A percentile compares a stretch with the other conserved stretches of the same genome.
These are phyloP conservation scores for Altica lythri DNA, from an alignment of 2,888 invertebrate genomes.

Conservation along the genomic window DNA sequence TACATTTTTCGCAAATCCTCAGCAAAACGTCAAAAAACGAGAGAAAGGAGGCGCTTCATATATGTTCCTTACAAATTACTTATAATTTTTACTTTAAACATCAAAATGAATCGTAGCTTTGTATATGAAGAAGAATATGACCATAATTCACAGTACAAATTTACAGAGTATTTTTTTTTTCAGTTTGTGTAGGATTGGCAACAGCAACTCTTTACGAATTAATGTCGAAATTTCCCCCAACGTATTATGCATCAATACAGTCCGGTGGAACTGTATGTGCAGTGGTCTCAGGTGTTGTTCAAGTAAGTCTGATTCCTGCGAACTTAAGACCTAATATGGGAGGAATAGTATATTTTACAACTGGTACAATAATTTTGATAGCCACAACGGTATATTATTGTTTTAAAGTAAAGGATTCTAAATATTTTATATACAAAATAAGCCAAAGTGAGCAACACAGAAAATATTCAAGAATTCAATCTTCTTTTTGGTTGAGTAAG, in stretches of 20 bases:
- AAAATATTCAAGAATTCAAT: conserved; percentile 2
- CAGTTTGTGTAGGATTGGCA: conserved; percentile 40
- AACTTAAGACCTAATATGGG: conserved; percentile 12
- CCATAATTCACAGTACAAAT: no score
- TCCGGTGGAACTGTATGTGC: conserved; percentile 45
- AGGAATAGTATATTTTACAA: conserved; percentile 28
- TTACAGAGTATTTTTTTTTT: conserved; percentile 18
- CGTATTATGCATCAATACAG: conserved; percentile 38
- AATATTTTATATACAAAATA: conserved; percentile 40
- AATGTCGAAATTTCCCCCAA: conserved; percentile 41
- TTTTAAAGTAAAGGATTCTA: conserved; percentile 35
- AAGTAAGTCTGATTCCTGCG: conserved; percentile 33
- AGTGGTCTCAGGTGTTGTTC: conserved; percentile 39
- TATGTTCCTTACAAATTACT: no score
- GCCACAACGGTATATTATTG: conserved; percentile 35
- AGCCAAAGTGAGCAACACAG: conserved; percentile 26
- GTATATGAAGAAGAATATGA: no score
- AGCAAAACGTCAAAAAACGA: no score
- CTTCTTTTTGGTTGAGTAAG: no score
- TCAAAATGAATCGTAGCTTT: no score
- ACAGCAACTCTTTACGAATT: conserved; percentile 43
- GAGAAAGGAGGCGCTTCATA: no score
- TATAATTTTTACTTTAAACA: no score
- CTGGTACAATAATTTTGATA: conserved; percentile 34
- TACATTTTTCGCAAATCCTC: no score